Base-by-base conservation (phyloP, 2,797 vertebrate species). In the Pipistrellus kuhlii region DNA sequence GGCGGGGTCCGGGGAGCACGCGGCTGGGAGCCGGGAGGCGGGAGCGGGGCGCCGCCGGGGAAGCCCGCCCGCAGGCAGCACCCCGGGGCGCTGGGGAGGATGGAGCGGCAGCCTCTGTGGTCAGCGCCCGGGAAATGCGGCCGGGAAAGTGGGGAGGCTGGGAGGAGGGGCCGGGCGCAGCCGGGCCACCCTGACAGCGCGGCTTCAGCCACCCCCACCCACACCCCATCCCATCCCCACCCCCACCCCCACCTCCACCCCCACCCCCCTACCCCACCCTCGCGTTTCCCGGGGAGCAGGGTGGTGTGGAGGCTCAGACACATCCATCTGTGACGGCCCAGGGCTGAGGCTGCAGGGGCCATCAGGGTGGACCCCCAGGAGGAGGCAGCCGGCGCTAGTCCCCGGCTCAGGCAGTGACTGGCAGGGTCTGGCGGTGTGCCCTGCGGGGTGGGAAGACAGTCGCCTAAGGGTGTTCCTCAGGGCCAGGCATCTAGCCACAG, bases 141-240 rank as follows among this genome's bases (percentile, higher is more conserved):
- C 94, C 62, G 90, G 98, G 87, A 96, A 97, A 96, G 75, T 20
- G 6, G 85, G 94, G 41, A 5, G 68, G 92, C 23, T 91, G 94
- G 0, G 20, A 95, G 96, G 96, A 97, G 66, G 97, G 97, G 94
- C 88, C 55, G 91, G 85, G 55, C 90, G 97, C 97, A 97, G 97
- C 97, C 97, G 96, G 96, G 96, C 95, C 89, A 62, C 81, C 86
- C 87, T 77, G 95, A 88, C 86, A 87, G 23, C 12, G 0, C 6
- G 30, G 93, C 12, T 78, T 85, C 88, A 73, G 77, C 53, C 44
- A 44, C 10, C 44, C 44, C 44, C 44, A 44, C 44, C 44, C 44
- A 1, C 44, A 44, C 10, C 44, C 44, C 44, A 44, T 38, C 44
- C 44, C 44, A 44, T 10, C 44, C 44, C 44, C 44, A 44, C 2